Evolutionary conservation across 2,113 vertebrate genomes (phyloP), one percentile per base, ranked within the genome.

Genomic region (Gasterosteus aculeatus): DNA sequence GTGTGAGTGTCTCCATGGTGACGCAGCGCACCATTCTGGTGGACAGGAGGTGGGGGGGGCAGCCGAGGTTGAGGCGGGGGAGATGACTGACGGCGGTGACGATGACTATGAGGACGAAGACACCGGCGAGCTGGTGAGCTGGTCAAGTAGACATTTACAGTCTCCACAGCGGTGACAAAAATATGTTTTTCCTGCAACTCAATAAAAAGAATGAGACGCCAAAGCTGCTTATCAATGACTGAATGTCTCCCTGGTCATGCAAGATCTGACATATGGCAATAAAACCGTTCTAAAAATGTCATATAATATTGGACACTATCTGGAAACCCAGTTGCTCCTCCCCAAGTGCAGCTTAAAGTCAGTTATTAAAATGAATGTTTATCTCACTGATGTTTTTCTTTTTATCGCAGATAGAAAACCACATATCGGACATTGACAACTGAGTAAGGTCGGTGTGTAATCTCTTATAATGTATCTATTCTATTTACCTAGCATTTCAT

Each of bases 61-160:
- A 47, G 95, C 90, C 62, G 96, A 97, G 90, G 94, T 94, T 59
- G 96, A 97, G 91, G 95, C 95, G 18, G 96, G 96, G 90, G 97
- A 98, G 83, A 96, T 98, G 96, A 97, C 95, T 83, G 96, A 98
- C 87, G 96, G 96, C 65, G 93, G 94, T 69, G 96, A 97, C 82
- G 96, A 98, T 76, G 95, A 97, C 93, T 99, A 95, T 93, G 96
- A 98, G 84, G 97, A 98, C 87, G 96, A 97, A 91, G 96, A 94
- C 85, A 95, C 94, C 89, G 94, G 93, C 78, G 96, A 97, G 89
- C 94, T 96, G 97, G 97, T 99, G 94, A 95, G 88, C 12, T 26
- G 69, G 72, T 44, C 68, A 42, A 80, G 75, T 35, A 44, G 59
- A 51, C 51, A 42, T 85, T 61, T 66, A 14, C 6, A 42, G 57